A percentile compares a stretch with the other conserved stretches of the same genome.
Evolutionary conservation across 2,888 invertebrate genomes (phyloP).

Genomic region (Xanthia icteritia): DNA sequence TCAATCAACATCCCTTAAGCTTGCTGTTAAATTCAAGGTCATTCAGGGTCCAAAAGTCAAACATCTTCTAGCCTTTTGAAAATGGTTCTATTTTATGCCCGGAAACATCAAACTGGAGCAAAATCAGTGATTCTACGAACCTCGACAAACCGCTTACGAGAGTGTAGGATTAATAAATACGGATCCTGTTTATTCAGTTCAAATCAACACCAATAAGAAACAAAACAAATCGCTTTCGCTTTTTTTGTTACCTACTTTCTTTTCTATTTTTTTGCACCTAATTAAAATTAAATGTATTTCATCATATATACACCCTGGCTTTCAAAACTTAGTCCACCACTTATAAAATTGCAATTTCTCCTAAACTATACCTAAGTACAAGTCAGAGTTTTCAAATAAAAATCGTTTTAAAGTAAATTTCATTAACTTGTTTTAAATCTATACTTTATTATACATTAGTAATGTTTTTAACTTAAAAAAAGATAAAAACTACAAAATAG

Average conservation of each 20-base stretch:
- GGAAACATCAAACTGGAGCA: not conserved
- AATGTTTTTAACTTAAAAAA: too few relatives aligned
- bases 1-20: not conserved
- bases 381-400: too few relatives aligned
- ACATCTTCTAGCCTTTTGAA: not conserved
- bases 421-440: too few relatives aligned
- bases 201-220: constrained; percentile 5
- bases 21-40: not conserved
- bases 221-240: constrained; percentile 17
- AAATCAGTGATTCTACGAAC: not conserved
- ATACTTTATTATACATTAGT: too few relatives aligned
- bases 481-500: too few relatives aligned
- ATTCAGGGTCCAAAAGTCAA: not conserved
- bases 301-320: too few relatives aligned
- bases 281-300: not conserved
- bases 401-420: too few relatives aligned
- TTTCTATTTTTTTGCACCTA: not conserved
- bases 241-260: not conserved
- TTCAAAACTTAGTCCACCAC: too few relatives aligned
- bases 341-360: too few relatives aligned
- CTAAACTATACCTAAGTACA: too few relatives aligned
- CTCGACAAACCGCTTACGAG: not conserved
- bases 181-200: constrained; percentile 6
- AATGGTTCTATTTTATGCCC: not conserved
- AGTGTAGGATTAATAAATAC: not conserved